phyloP scores from a whole-genome alignment of 2,113 vertebrate species.

The Silurus asotus region DNA sequence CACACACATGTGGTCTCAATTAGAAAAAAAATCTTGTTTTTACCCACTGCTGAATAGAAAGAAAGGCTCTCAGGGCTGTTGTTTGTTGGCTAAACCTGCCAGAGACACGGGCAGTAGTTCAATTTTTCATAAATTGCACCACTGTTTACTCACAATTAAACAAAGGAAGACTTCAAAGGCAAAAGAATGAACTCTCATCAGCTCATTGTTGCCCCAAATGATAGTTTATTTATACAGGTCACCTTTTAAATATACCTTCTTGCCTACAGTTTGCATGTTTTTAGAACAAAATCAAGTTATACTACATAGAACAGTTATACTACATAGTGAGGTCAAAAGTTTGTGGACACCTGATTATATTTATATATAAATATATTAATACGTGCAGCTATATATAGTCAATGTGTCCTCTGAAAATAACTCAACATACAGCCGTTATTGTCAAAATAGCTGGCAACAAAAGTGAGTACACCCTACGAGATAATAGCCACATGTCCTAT shows the following conservation, averaged over 20 bases:
- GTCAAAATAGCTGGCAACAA: too few relatives aligned
- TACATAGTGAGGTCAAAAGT: neutral
- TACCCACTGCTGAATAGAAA: slow-evolving; percentile 57
- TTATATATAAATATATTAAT: too few relatives aligned
- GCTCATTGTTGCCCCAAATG: neutral
- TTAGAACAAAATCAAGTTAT: too few relatives aligned
- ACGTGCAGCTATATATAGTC: too few relatives aligned
- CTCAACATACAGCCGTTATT: too few relatives aligned
- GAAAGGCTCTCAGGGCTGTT: slow-evolving; percentile 53
- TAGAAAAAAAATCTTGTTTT: slow-evolving; percentile 57
- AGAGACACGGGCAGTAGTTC: slow-evolving; percentile 53
- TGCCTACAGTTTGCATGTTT: neutral
- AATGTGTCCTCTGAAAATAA: too few relatives aligned
- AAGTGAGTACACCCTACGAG: too few relatives aligned
- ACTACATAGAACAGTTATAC: too few relatives aligned
- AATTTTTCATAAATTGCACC: slow-evolving; percentile 55
- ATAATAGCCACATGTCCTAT: too few relatives aligned
- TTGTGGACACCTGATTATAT: neutral
- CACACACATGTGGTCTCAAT: slow-evolving; percentile 57
- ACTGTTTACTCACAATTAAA: slow-evolving; percentile 50
- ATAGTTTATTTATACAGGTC: slow-evolving; percentile 5
- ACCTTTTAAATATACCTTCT: slow-evolving; percentile 2
- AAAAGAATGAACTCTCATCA: slow-evolving; percentile 25
- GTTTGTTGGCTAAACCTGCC: slow-evolving; percentile 54
- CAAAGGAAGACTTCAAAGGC: slow-evolving; percentile 50